phyloP scores from a whole-genome alignment of 2,888 invertebrate species.

The Strigamia crassipes region DNA sequence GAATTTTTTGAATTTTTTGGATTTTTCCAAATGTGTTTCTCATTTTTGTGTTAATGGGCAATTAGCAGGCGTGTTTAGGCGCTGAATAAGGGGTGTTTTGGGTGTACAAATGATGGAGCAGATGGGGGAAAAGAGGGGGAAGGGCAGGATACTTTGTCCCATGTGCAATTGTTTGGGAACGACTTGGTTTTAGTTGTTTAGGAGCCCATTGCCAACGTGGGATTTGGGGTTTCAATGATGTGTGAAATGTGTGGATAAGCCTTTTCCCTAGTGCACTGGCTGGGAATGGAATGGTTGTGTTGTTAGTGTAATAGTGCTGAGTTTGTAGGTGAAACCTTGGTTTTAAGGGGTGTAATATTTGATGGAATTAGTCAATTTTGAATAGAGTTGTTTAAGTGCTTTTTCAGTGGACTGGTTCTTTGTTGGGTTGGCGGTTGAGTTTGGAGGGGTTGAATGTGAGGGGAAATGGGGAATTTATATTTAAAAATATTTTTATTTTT shows the following conservation, averaged over 20 bases:
- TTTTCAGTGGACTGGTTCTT: too few species aligned
- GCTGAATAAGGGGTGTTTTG: not conserved
- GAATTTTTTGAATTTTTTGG: too few species aligned
- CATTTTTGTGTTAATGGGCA: too few species aligned
- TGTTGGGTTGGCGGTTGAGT: too few species aligned
- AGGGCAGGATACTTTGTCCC: not conserved
- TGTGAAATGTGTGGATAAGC: constrained; percentile 12
- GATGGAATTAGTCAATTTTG: not conserved
- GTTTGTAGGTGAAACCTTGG: not conserved
- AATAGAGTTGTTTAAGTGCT: not conserved
- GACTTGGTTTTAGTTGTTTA: constrained; percentile 27
- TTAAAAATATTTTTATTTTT: too few species aligned
- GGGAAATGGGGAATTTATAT: too few species aligned
- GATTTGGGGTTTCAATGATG: constrained; percentile 22
- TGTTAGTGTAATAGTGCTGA: not conserved
- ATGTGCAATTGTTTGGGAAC: not conserved
- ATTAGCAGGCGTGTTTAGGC: not conserved
- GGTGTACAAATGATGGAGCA: not conserved
- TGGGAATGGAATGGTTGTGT: not conserved
- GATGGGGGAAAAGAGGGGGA: not conserved
- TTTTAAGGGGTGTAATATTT: not conserved
- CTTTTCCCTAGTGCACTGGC: not conserved
- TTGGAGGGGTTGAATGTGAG: too few species aligned
- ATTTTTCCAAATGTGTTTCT: too few species aligned
- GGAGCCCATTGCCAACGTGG: constrained; percentile 8